Base-by-base conservation (phyloP, 2,888 invertebrate genomes). In the Acleris sparsana region DNA sequence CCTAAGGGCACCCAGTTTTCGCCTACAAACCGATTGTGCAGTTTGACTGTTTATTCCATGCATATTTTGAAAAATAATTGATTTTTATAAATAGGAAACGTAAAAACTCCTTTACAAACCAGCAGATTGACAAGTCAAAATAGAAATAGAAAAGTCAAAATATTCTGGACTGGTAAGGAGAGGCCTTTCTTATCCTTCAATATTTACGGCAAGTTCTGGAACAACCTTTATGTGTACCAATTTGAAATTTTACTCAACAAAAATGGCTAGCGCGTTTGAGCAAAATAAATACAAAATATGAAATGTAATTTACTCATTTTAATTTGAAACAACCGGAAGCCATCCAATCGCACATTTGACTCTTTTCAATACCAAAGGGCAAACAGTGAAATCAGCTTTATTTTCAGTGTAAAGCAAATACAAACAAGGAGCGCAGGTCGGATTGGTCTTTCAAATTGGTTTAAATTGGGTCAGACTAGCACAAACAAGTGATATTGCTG, bases 401-500 rank as follows among this genome's bases (percentile, higher is more conserved):
- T 84, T 84, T 84, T 79, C 80, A 78, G 78, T 79, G 79, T 76
- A 85, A 80, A 76, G 76, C 84, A 85, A 87, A 87, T 81, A 85
- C 83, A 87, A 87, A 88, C 83, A 83, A 87, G 87, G 82, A 87
- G 82, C 86, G 84, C 86, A 86, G 85, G 83, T 87, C 77, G 82
- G 83, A 88, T 88, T 87, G 87, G 83, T 85, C 80, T 87, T 88
- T 87, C 83, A 85, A 87, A 88, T 88, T 85, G 85, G 77, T 83
- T 85, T 81, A 86, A 89, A 89, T 88, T 86, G 87, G 89, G 87
- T 88, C 89, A 83, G 82, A 80, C 82, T 84, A 85, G 80, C 80
- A 84, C 86, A 89, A 89, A 89, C 86, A 88, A 84, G 68, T 77
- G 75, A 81, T 84, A 83, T 80, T 80, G 86, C 84, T 80, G 81